Percentiles rank a stretch among this genome's conserved stretches.
Conservation (phyloP, 2,797 vertebrate genomes). For the Gymnodraco acuticeps region DNA sequence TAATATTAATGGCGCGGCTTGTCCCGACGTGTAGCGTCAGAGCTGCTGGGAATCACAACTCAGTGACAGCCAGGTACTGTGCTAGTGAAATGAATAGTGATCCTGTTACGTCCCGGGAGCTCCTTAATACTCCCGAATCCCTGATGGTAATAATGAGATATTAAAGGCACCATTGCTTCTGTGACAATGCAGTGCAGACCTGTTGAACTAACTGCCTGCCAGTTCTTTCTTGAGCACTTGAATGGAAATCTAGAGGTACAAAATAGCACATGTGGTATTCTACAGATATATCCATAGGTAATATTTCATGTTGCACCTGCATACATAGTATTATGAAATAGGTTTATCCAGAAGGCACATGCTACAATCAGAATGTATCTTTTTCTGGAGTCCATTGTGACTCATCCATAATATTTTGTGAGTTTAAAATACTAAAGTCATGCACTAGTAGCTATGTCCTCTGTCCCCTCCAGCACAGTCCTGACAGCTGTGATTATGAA, state of each 20-base stretch:
- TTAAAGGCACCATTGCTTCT: conserved; percentile 48
- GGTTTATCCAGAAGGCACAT: background rate
- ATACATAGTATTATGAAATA: background rate
- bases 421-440: background rate
- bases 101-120: conserved; percentile 46
- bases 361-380: background rate
- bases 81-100: conserved; percentile 45
- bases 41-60: conserved; percentile 46
- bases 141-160: conserved; percentile 47
- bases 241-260: background rate
- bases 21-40: conserved; percentile 58
- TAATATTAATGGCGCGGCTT: conserved; percentile 65
- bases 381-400: background rate
- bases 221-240: background rate
- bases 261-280: background rate
- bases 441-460: no score
- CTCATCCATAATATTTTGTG: background rate
- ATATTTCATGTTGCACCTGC: background rate
- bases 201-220: conserved; percentile 54
- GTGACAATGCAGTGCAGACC: conserved; percentile 48
- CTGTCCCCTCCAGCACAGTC: background rate
- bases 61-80: conserved; percentile 60
- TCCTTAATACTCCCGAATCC: conserved; percentile 37
- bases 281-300: background rate
- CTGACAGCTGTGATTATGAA: background rate